Evolutionary conservation across 1,140 invertebrate genomes (phyloP), one percentile per base, ranked within the genome.

Genomic region (Drosophila simulans): DNA sequence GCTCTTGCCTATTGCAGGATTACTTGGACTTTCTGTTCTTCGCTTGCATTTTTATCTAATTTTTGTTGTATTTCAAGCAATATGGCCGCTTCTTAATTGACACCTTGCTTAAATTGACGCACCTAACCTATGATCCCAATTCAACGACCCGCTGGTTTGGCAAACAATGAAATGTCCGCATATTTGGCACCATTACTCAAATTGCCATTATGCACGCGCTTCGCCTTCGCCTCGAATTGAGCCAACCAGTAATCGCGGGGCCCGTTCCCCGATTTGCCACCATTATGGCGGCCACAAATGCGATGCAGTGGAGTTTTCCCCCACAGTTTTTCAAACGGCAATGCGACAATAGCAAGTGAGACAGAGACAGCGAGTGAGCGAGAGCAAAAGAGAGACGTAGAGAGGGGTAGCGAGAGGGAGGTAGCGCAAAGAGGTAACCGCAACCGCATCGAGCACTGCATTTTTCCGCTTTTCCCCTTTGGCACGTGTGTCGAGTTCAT

Each of bases 171-270:
- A 89, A 88, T 74, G 68, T 88, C 84, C 81, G 84, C 84, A 88
- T 84, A 80, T 88, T 88, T 80, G 80, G 84, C 84, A 89, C 77
- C 68, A 89, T 88, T 88, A 83, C 88, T 89, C 80, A 84, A 90
- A 84, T 89, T 89, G 84, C 80, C 77, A 78, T 84, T 89, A 84
- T 89, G 85, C 84, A 89, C 77, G 84, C 85, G 80, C 64, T 31
- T 71, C 51, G 64, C 66, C 66, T 70, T 70, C 51, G 35, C 39
- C 45, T 57, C 51, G 68, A 83, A 89, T 52, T 77, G 68, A 81
- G 81, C 62, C 77, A 77, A 51, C 51, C 58, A 51, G 69, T 64
- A 65, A 65, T 48, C 34, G 62, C 15, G 42, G 15, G 45, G 42
- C 15, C 12, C 25, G 31, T n/a, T 8, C 22, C 11, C 17, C 39